Evolutionary conservation across 2,888 invertebrate species (phyloP), one percentile per base, ranked within the genome.

Genomic region (Sarcophaga variegata): DNA sequence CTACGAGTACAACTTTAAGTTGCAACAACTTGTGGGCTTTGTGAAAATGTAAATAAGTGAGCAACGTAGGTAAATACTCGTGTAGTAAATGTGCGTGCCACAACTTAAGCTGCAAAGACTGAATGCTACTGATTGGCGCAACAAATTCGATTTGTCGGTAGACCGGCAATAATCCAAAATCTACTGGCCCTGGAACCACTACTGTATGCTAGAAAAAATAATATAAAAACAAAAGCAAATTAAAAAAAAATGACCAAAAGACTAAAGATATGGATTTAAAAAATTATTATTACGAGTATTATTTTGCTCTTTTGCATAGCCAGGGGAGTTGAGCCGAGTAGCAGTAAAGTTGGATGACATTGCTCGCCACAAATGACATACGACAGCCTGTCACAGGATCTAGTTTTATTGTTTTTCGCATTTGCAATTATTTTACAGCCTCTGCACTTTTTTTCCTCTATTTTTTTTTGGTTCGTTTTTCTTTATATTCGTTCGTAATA

Each of bases 331-430:
- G 37, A 20, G 14, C 14, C 47, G 67, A 71, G 87, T 75, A 79
- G 78, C 66, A 75, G 63, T 79, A 81, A 84, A 83, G 87, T 76
- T 81, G 83, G 78, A 71, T 87, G 87, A 87, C 87, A 87, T 81
- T 87, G 87, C 78, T 79, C 77, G 62, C 84, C 78, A 76, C 69
- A 87, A 83, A 87, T 87, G 87, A 87, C 87, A 87, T 72, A 84
- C 87, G 87, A 87, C 87, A 87, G 87, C 75, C 84, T 87, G 87
- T 87, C 87, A 87, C 78, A 87, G 87, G 84, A 87, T 87, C 87
- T 84, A 87, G 81, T 84, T 84, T 87, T 81, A 79, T 87, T 87
- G 81, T 87, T 87, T 84, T 84, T 84, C 80, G 78, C 78, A 84
- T 81, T 86, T 81, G 78, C 81, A 87, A 87, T 84, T 87, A 87